Evolutionary conservation across 2,113 vertebrate species (phyloP).

Genomic region (Rhegmatorhina hoffmannsi): DNA sequence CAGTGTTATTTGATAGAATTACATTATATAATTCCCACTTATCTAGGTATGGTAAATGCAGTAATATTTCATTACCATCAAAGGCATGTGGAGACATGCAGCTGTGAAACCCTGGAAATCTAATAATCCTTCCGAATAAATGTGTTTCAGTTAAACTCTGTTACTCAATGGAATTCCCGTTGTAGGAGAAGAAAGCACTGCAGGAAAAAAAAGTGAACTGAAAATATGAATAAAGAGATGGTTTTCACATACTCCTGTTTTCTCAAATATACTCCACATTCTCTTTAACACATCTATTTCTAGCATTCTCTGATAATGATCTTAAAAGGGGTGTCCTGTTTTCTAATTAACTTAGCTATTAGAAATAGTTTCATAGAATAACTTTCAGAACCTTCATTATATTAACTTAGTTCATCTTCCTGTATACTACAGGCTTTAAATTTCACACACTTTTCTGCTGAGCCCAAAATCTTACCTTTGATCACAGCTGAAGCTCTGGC

Average conservation of each 20-base stretch:
- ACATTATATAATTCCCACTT: not conserved
- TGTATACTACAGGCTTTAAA: not conserved
- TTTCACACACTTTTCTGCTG: not conserved
- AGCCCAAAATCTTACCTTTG: not conserved
- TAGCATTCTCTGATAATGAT: not conserved
- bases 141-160: not conserved
- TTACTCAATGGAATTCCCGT: not conserved
- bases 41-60: not conserved
- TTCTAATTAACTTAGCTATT: not conserved
- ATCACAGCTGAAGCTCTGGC: not conserved
- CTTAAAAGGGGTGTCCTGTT: not conserved
- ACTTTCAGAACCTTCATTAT: not conserved
- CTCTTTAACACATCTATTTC: not conserved
- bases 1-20: slow-evolving; percentile 4
- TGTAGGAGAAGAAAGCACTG: not conserved
- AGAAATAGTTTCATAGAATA: not conserved
- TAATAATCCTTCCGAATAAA: not conserved
- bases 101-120: not conserved
- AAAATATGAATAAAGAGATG: not conserved
- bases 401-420: not conserved
- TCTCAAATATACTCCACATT: not conserved
- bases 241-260: not conserved
- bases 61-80: not conserved
- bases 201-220: not conserved
- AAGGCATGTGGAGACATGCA: not conserved